Percentiles rank a stretch among this genome's conserved stretches.
Conservation (phyloP, 2,888 invertebrate species). For the Trachelus troglodyta region DNA sequence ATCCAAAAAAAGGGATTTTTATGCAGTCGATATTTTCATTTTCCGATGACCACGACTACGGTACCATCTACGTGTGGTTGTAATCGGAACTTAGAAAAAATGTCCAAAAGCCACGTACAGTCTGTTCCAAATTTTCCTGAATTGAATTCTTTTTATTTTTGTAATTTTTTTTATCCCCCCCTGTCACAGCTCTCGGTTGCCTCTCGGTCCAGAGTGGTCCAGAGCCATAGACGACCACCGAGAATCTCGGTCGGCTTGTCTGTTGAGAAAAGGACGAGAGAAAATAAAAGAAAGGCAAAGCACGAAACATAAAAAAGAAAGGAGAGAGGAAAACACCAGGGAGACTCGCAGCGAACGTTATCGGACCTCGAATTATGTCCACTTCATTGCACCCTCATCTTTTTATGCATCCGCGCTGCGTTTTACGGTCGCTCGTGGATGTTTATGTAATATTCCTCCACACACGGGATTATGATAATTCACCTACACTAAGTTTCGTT, state of each 20-base stretch:
- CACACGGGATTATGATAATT: slow-evolving; percentile 19
- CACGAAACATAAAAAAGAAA: not conserved
- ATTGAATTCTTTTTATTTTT: not conserved
- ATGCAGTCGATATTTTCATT: not conserved
- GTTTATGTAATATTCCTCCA: slow-evolving; percentile 5
- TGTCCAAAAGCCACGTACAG: not conserved
- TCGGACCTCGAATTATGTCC: slow-evolving; percentile 16
- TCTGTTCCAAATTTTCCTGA: not conserved
- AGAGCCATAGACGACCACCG: not conserved
- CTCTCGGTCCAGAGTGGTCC: not conserved
- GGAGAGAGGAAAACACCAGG: not conserved
- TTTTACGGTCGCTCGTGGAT: slow-evolving; percentile 8
- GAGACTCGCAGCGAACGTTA: slow-evolving; percentile 1
- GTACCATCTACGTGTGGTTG: too few species aligned
- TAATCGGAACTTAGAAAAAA: not conserved
- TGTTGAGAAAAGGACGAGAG: not conserved
- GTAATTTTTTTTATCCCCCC: too few species aligned
- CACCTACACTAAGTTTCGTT: not conserved
- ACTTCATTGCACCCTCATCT: slow-evolving; percentile 15
- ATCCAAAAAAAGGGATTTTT: not conserved
- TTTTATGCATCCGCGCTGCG: slow-evolving; percentile 12
- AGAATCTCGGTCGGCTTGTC: not conserved
- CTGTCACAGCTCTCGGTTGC: not conserved
- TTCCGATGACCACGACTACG: too few species aligned
- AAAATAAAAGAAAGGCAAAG: not conserved